These are phyloP conservation scores for Kryptolebias ocellatus DNA, from an alignment of 2,797 vertebrate species.

Conservation along the genomic window DNA sequence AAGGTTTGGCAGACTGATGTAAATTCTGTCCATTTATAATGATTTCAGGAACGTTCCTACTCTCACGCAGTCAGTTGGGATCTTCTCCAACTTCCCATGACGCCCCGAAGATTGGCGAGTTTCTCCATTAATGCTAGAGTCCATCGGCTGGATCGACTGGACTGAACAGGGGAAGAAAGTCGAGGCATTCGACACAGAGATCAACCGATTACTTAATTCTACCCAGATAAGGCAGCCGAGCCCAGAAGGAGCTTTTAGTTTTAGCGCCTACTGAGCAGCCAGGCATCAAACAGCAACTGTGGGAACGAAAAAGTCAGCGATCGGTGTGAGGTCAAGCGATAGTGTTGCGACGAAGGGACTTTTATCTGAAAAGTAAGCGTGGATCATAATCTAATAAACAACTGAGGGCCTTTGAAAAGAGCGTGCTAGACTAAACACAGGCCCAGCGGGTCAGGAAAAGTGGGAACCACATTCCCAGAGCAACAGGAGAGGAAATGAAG, in stretches of 20 bases:
- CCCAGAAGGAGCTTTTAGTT: conserved; percentile 29
- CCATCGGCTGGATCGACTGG: neutral
- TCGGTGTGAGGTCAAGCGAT: conserved; percentile 54
- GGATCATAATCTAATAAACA: conserved; percentile 67
- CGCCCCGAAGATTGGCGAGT: neutral
- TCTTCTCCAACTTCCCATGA: conserved; percentile 7
- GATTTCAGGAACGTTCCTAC: neutral
- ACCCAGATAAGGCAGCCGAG: conserved; percentile 36
- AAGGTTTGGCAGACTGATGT: neutral
- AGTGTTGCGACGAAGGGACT: conserved; percentile 51
- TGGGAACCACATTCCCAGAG: conserved; percentile 38
- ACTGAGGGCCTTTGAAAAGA: conserved; percentile 53
- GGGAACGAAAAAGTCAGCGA: conserved; percentile 58
- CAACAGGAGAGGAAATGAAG: conserved; percentile 29
- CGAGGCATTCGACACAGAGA: conserved; percentile 30
- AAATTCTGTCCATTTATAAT: neutral
- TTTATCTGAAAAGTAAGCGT: conserved; percentile 62
- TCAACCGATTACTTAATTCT: conserved; percentile 42
- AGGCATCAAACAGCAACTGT: conserved; percentile 45
- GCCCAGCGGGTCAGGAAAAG: conserved; percentile 28
- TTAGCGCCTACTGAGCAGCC: conserved; percentile 31
- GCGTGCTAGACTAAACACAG: conserved; percentile 60
- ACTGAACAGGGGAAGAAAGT: conserved; percentile 13
- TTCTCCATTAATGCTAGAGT: neutral
- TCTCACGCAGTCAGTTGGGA: neutral